A percentile compares a stretch with the other conserved stretches of the same genome.
Conservation (phyloP, 2,113 vertebrate species). For the Hoplias malabaricus region DNA sequence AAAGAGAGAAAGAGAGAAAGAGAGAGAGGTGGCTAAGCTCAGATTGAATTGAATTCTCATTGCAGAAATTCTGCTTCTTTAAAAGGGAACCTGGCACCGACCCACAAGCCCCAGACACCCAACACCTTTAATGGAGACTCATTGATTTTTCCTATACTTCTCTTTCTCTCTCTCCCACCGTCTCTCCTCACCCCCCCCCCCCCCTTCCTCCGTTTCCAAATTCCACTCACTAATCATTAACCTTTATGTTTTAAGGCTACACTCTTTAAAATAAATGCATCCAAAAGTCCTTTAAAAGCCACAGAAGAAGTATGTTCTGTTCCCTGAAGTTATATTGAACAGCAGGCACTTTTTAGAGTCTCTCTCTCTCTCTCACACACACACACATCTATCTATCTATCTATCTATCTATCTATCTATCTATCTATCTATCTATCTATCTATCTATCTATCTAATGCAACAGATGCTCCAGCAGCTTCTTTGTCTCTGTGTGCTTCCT, state of each 20-base stretch:
- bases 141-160: conserved; percentile 73
- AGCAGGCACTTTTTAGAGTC: too few species aligned
- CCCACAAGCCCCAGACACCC: conserved; percentile 58
- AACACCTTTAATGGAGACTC: conserved; percentile 69
- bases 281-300: too few species aligned
- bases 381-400: neutral
- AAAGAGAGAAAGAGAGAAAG: too few species aligned
- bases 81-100: conserved; percentile 69
- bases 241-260: neutral
- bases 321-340: too few species aligned
- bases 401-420: neutral
- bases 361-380: too few species aligned
- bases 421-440: neutral
- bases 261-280: neutral
- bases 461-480: conserved; percentile 19
- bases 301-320: too few species aligned
- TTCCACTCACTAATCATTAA: neutral
- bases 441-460: neutral
- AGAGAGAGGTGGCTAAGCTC: neutral
- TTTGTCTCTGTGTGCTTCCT: conserved; percentile 29
- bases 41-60: neutral
- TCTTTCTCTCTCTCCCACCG: conserved; percentile 44
- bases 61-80: conserved; percentile 41
- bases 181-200: conserved; percentile 30
- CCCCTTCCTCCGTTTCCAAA: conserved; percentile 25